A percentile compares a stretch with the other conserved stretches of the same genome.
phyloP scores from a whole-genome alignment of 2,888 invertebrate genomes.

The Epiblema foenella region DNA sequence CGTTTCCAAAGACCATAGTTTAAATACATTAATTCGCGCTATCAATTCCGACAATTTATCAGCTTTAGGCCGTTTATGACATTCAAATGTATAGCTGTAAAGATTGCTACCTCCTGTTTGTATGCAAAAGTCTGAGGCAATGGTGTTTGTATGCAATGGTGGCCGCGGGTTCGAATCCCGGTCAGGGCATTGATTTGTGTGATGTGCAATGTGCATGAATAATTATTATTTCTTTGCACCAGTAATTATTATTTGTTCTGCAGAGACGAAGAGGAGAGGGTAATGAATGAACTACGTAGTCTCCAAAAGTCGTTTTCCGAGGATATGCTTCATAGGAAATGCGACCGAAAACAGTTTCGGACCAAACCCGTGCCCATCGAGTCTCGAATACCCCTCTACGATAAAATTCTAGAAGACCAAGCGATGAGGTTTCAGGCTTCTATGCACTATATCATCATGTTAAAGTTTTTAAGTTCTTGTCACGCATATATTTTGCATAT shows the following conservation, averaged over 20 bases:
- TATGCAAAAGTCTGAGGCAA: too few relatives aligned
- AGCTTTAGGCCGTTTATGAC: too few relatives aligned
- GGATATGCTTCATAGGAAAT: conserved; percentile 77
- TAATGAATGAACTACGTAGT: conserved; percentile 79
- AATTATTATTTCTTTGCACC: too few relatives aligned
- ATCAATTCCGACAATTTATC: too few relatives aligned
- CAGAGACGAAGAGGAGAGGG: conserved; percentile 88
- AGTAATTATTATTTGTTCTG: background rate
- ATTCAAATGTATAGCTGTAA: too few relatives aligned
- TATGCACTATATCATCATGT: conserved; percentile 12
- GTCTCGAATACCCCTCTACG: conserved; percentile 88
- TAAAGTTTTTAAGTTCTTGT: background rate
- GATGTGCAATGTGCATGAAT: too few relatives aligned
- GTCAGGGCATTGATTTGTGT: too few relatives aligned
- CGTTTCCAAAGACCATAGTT: too few relatives aligned
- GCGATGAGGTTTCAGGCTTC: conserved; percentile 86
- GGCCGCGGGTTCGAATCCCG: too few relatives aligned
- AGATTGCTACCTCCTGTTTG: too few relatives aligned
- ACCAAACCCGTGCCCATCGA: conserved; percentile 88
- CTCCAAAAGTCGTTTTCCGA: conserved; percentile 78
- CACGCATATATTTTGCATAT: background rate
- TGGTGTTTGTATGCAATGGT: too few relatives aligned
- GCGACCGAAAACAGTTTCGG: conserved; percentile 82
- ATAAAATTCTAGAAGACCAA: conserved; percentile 89
- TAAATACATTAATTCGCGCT: too few relatives aligned